Conservation (phyloP, 2,797 vertebrate genomes). For the Naso thynnoides region DNA sequence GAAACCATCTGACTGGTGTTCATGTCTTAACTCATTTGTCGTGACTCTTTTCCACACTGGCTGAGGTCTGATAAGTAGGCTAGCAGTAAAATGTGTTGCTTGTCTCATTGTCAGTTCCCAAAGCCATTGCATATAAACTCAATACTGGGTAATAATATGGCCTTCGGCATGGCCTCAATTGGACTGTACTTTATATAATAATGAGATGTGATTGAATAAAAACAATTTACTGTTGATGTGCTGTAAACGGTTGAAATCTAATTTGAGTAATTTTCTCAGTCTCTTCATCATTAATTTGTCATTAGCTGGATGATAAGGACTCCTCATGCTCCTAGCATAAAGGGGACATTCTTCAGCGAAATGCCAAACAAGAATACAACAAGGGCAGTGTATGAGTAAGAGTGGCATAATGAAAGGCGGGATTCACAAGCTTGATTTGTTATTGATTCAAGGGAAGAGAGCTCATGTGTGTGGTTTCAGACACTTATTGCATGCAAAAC, state of each 20-base stretch:
- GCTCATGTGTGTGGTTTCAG: conserved; percentile 35
- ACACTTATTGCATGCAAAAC: conserved; percentile 28
- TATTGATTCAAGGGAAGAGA: conserved; percentile 59
- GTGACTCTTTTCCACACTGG: conserved; percentile 55
- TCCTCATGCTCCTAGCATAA: conserved; percentile 61
- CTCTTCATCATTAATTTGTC: conserved; percentile 71
- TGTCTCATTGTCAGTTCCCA: conserved; percentile 43
- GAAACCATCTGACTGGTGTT: conserved; percentile 80
- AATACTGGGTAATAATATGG: conserved; percentile 45
- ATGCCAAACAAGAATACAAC: conserved; percentile 62
- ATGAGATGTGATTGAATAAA: conserved; percentile 76
- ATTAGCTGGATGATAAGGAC: conserved; percentile 63
- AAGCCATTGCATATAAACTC: conserved; percentile 43
- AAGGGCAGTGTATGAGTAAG: conserved; percentile 50
- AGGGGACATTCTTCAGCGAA: conserved; percentile 63
- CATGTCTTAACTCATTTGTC: conserved; percentile 74
- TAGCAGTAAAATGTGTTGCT: conserved; percentile 62
- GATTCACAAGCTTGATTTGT: conserved; percentile 54
- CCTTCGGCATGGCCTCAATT: conserved; percentile 57
- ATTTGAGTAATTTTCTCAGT: conserved; percentile 68
- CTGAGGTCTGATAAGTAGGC: conserved; percentile 57
- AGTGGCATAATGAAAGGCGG: conserved; percentile 53
- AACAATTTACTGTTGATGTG: conserved; percentile 75
- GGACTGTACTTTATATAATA: conserved; percentile 71
- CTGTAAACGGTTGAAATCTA: conserved; percentile 77